phyloP scores from a whole-genome alignment of 35 echinoderm and acorn worm species.

The Acanthaster planci region DNA sequence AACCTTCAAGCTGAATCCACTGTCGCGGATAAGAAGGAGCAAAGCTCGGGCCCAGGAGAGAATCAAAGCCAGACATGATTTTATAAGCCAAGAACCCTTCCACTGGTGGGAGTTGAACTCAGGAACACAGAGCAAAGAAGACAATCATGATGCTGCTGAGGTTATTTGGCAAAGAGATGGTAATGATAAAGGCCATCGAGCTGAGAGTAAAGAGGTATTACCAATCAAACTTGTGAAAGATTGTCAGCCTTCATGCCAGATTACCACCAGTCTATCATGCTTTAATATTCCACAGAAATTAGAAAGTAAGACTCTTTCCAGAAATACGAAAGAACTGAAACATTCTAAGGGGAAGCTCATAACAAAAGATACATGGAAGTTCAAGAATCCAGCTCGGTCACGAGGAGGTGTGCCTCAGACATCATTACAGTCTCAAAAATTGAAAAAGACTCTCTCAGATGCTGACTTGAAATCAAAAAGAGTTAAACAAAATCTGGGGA shows the following conservation, averaged over 20 bases:
- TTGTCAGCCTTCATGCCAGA: too few species aligned
- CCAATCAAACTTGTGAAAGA: too few species aligned
- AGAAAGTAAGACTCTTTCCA: too few species aligned
- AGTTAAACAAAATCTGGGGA: not conserved
- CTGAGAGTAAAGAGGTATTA: too few species aligned
- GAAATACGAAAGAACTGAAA: too few species aligned
- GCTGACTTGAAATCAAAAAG: not conserved
- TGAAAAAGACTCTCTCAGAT: not conserved
- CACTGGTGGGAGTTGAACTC: constrained; percentile 1
- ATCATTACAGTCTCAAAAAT: not conserved
- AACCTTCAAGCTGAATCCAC: not conserved
- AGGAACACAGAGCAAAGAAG: not conserved
- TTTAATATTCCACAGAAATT: too few species aligned
- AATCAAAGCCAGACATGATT: not conserved
- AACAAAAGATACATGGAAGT: not conserved
- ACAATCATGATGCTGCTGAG: too few species aligned
- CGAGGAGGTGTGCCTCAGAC: not conserved
- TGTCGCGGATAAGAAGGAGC: not conserved
- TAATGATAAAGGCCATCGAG: too few species aligned
- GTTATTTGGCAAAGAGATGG: too few species aligned
- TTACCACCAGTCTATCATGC: too few species aligned
- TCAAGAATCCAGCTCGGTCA: not conserved
- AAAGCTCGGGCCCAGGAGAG: not conserved
- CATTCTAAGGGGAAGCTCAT: not conserved
- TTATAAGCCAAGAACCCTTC: not conserved